phyloP scores from a whole-genome alignment of 2,888 invertebrate genomes.

The Seira sanloemensis region DNA sequence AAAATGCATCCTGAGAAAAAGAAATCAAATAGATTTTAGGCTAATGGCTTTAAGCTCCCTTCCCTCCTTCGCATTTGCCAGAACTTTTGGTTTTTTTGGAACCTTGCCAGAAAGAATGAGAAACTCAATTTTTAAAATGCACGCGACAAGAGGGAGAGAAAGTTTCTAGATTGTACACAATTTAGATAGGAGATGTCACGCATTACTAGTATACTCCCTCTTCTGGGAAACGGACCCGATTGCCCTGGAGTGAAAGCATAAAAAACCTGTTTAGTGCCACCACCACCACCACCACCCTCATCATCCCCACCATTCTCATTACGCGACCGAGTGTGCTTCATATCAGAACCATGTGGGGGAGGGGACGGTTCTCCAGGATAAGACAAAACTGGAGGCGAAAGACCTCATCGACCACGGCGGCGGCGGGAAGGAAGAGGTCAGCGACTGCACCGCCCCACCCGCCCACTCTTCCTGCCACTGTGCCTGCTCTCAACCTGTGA shows the following conservation, averaged over 20 bases:
- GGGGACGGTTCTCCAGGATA: constrained; percentile 40
- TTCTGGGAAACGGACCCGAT: constrained; percentile 13
- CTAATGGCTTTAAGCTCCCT: constrained; percentile 56
- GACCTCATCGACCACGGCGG: constrained; percentile 45
- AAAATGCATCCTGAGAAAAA: background rate
- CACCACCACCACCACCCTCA: constrained; percentile 62
- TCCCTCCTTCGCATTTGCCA: background rate
- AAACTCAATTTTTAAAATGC: too few species aligned
- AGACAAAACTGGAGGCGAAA: constrained; percentile 52
- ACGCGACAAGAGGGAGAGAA: background rate
- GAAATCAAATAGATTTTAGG: constrained; percentile 50
- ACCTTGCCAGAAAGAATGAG: background rate
- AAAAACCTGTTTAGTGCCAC: constrained; percentile 53
- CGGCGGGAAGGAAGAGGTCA: constrained; percentile 43
- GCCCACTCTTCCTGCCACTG: constrained; percentile 68
- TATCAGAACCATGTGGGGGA: constrained; percentile 45
- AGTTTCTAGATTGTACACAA: too few species aligned
- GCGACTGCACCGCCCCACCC: constrained; percentile 3
- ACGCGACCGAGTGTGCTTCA: constrained; percentile 14
- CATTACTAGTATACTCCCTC: too few species aligned
- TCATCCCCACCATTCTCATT: constrained; percentile 17
- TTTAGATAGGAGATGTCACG: too few species aligned
- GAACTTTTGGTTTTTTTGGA: constrained; percentile 28
- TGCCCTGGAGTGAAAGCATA: constrained; percentile 60
- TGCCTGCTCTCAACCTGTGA: constrained; percentile 68